Evolutionary conservation across 2,888 invertebrate species (phyloP).

Genomic region (Panopea generosa): DNA sequence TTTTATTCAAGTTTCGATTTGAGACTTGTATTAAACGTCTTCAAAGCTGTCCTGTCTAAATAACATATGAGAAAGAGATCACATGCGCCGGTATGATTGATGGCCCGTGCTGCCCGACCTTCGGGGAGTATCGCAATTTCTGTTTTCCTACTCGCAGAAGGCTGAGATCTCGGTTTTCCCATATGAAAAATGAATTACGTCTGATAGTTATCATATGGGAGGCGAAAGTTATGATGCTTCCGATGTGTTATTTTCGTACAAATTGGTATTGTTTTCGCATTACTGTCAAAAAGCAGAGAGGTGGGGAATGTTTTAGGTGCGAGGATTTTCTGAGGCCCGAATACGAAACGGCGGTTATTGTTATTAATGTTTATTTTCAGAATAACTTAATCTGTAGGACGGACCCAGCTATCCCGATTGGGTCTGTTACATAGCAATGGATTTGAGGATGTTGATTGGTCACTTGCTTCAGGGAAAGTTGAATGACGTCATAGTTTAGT

Average conservation of each 20-base stretch:
- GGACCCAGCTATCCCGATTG: no score
- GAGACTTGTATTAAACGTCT: no score
- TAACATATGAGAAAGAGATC: slow-evolving; percentile 6
- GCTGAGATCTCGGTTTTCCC: slow-evolving; percentile 24
- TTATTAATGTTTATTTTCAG: no score
- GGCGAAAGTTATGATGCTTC: slow-evolving; percentile 48
- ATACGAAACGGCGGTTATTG: no score
- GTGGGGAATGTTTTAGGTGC: slow-evolving; percentile 10
- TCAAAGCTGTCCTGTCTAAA: slow-evolving; percentile 7
- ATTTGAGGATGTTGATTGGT: no score
- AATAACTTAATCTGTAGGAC: no score
- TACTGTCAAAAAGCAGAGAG: slow-evolving; percentile 43
- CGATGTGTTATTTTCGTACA: slow-evolving; percentile 62
- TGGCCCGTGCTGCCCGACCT: slow-evolving; percentile 36
- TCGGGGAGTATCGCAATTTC: slow-evolving; percentile 38
- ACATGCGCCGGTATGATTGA: slow-evolving; percentile 29
- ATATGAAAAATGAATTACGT: slow-evolving; percentile 60
- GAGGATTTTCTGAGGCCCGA: no score
- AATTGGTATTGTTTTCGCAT: slow-evolving; percentile 65
- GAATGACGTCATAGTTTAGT: no score
- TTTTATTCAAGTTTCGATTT: no score
- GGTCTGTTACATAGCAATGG: no score
- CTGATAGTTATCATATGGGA: slow-evolving; percentile 61
- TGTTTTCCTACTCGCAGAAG: slow-evolving; percentile 24
- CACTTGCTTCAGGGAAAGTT: no score